Base-by-base conservation (phyloP, 2,113 vertebrate genomes). In the Dipodomys ordii region DNA sequence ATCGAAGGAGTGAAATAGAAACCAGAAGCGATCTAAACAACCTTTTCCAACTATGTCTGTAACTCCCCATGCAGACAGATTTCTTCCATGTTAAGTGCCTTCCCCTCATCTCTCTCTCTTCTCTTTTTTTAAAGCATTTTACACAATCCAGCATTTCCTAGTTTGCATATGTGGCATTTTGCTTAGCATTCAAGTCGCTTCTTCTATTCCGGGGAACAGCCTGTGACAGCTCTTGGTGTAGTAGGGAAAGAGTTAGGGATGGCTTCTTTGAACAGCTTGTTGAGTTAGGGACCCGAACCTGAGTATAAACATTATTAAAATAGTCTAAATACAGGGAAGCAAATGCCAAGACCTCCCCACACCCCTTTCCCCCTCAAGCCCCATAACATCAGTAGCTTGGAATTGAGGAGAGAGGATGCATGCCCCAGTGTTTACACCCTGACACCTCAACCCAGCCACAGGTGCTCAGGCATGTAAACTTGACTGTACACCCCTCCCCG, bases 81-180 rank as follows among this genome's bases (percentile, higher is more conserved):
- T 94, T 92, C 96, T 93, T 84, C 92, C 73, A 86, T 83, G 53
- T 83, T 87, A 94, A 96, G 79, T 95, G 85, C 83, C 96, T 94
- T 95, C 67, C 62, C 62, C 76, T 96, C 80, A 53, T 93, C 91
- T 91, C 93, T 80, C 53, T 57, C 53, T 57, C 15, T 57, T 57
- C 16, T 18, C 3, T 57, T 13, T 57, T 16, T 57, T 12, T 49
- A 94, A 91, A 85, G 11, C 92, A 87, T 93, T 94, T 95, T 96
- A 95, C 53, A 97, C 90, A 96, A 95, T 94, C 93, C 73, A 1
- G 85, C 95, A 93, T 86, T 96, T 96, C 95, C 96, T 96, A 92
- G 93, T 96, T 97, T 95, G 95, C 92, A 97, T 96, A 97, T 82
- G 96, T 97, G 95, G 94, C 97, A 96, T 97, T 97, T 97, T 96